These are phyloP conservation scores for Hydractinia symbiolongicarpus DNA, from an alignment of 30 jellyfish, hydroid and myxozoan species.

Conservation along the genomic window DNA sequence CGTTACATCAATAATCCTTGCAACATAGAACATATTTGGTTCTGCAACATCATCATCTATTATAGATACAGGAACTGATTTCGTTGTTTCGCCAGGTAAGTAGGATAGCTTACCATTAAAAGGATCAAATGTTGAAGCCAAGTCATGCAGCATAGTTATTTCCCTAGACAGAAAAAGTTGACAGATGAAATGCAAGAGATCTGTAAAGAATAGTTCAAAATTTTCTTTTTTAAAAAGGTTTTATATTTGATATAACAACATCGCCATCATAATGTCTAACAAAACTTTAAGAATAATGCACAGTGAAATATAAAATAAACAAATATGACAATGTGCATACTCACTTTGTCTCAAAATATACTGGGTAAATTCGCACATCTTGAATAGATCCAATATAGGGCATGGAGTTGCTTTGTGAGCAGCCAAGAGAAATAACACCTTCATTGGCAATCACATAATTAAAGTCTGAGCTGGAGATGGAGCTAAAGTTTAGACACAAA, in stretches of 20 bases:
- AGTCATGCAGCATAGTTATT: conserved; percentile 24
- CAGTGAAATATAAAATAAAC: not conserved
- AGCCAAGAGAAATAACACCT: too few species aligned
- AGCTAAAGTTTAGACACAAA: too few species aligned
- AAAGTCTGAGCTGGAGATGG: too few species aligned
- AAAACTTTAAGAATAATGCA: not conserved
- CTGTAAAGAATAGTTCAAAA: too few species aligned
- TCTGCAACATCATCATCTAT: conserved; percentile 61
- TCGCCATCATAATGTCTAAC: not conserved
- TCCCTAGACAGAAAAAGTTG: conserved; percentile 28
- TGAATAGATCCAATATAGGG: conserved; percentile 50
- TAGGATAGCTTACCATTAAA: conserved; percentile 49
- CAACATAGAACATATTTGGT: conserved; percentile 28
- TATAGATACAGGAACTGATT: conserved; percentile 27
- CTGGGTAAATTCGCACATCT: conserved; percentile 63
- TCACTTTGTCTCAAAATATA: conserved; percentile 45
- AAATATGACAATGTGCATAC: not conserved
- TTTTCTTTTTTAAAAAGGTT: too few species aligned
- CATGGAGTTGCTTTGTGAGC: not conserved
- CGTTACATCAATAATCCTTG: conserved; percentile 38
- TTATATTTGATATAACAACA: too few species aligned
- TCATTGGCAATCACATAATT: too few species aligned
- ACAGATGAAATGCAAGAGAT: not conserved
- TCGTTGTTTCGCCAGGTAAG: conserved; percentile 24
- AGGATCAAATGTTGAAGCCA: conserved; percentile 24